Base-by-base conservation (phyloP, 2,888 invertebrate genomes). In the Polyommatus iphigenia region DNA sequence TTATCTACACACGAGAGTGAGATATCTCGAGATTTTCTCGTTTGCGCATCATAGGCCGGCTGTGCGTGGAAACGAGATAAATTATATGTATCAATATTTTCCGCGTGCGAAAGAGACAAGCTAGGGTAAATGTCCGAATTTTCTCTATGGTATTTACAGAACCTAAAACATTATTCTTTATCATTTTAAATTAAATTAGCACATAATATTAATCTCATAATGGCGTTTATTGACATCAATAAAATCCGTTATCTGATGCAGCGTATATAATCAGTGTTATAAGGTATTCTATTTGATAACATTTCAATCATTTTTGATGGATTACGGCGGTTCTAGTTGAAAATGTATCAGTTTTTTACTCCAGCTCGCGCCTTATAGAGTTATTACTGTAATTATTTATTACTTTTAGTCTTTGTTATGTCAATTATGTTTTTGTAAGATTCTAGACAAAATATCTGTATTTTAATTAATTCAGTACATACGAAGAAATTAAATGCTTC, bases 281-380 rank as follows among this genome's bases (percentile, higher is more conserved):
- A 72, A 20, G n/a, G 13, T 72, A 41, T 18, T 41, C n/a, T 41
- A 41, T 72, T 72, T 41, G 20, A 72, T 72, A 72, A 72, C 41
- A 72, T 72, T 72, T 72, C 72, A 72, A 72, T 72, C 72, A 72
- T 41, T 72, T 29, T 72, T 72, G 71, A 72, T 72, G 8, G 36
- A 67, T 67, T 67, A 29, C 29, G 29, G 4, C 29, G 67, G 15
- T 67, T 32, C 18, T 29, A 32, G 29, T 67, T 67, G 18, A 67
- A 67, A 67, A 62, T 32, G 29, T 67, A 67, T 32, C 29, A 67
- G 67, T 67, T 67, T 67, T 67, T 67, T 67, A 67, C 24, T 67
- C 20, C 59, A 20, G 20, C 62, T 67, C 62, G 29, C 62, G 3
- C 62, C 62, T 3, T 67, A 67, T 67, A 67, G 29, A 67, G 67